Evolutionary conservation across 1,140 invertebrate genomes (phyloP).

Genomic region (Eumeta japonica): DNA sequence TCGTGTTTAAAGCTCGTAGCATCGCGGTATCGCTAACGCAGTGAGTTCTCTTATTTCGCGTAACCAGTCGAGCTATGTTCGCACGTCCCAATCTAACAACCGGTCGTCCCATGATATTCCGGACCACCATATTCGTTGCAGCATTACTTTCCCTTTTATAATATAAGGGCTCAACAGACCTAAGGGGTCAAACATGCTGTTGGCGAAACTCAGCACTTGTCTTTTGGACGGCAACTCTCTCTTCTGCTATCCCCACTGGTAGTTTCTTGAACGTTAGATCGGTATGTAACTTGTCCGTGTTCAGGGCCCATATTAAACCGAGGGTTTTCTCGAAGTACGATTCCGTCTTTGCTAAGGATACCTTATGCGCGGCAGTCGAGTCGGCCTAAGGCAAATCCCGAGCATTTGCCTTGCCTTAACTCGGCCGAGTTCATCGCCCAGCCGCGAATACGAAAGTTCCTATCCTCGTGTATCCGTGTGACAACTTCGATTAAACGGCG

Average conservation of each 20-base stretch:
- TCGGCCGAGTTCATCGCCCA: conserved; percentile 7
- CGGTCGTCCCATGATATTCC: conserved; percentile 31
- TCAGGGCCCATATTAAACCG: conserved; percentile 19
- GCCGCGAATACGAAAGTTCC: conserved; percentile 16
- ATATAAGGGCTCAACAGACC: too few species aligned
- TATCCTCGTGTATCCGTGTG: conserved; percentile 12
- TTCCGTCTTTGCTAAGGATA: neutral
- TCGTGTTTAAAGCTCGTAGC: conserved; percentile 6
- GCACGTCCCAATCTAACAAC: conserved; percentile 10
- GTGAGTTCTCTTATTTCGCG: conserved; percentile 7
- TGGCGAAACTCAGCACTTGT: conserved; percentile 19
- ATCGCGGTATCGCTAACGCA: neutral
- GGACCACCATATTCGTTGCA: conserved; percentile 35
- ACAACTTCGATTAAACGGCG: conserved; percentile 10
- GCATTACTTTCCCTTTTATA: conserved; percentile 32
- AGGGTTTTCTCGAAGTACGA: neutral
- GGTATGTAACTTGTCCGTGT: conserved; percentile 12
- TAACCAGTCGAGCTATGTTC: conserved; percentile 11
- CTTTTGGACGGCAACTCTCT: conserved; percentile 19
- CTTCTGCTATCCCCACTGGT: conserved; percentile 7
- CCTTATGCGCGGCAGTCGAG: neutral
- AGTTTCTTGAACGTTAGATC: conserved; percentile 9
- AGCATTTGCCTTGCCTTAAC: neutral
- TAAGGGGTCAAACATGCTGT: conserved; percentile 36
- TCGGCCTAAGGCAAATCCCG: neutral